Evolutionary conservation across 2,888 invertebrate genomes (phyloP).

Genomic region (Alloscopus bannaensis): DNA sequence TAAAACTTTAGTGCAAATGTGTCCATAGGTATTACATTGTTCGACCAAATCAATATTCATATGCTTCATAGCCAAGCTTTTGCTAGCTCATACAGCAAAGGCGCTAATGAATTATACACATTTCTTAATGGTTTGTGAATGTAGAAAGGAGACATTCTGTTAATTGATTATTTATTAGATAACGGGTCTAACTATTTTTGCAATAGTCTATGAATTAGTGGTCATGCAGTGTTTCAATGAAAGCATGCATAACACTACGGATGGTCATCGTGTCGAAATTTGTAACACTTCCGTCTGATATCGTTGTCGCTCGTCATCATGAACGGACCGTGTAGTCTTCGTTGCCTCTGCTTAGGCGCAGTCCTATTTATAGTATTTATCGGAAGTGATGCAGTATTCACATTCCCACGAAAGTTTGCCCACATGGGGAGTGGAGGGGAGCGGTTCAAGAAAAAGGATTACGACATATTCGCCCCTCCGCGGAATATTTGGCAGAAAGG

Average conservation of each 20-base stretch:
- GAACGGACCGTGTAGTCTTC: constrained; percentile 7
- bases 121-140: too few species aligned
- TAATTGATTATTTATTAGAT: constrained; percentile 50
- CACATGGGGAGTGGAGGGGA: constrained; percentile 33
- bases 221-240: too few species aligned
- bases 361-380: constrained; percentile 28
- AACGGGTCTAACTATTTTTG: constrained; percentile 23
- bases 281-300: too few species aligned
- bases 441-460: constrained; percentile 44
- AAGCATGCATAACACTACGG: too few species aligned
- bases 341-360: constrained; percentile 11
- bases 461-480: constrained; percentile 42
- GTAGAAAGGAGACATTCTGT: not conserved
- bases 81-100: too few species aligned
- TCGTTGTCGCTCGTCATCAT: constrained; percentile 30
- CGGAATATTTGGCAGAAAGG: constrained; percentile 46
- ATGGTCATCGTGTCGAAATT: too few species aligned
- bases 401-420: constrained; percentile 35
- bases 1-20: too few species aligned
- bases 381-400: constrained; percentile 28
- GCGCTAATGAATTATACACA: too few species aligned
- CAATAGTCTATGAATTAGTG: not conserved
- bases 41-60: too few species aligned
- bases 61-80: too few species aligned
- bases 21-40: too few species aligned